Evolutionary conservation across 2,888 invertebrate species (phyloP), one percentile per base, ranked within the genome.

Genomic region (Uropetala carovei): DNA sequence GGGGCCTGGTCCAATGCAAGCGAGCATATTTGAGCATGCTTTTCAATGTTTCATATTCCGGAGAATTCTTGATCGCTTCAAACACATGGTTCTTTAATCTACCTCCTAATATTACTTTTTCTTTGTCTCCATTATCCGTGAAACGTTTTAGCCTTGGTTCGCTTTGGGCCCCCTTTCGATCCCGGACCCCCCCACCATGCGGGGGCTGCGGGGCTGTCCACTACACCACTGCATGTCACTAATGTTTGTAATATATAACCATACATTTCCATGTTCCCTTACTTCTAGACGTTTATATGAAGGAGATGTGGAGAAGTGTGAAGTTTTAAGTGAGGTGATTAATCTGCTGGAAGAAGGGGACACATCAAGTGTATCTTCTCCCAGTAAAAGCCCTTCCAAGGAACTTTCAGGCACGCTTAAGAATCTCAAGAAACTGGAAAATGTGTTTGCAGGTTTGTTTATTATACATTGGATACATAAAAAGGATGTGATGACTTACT

Each of bases 341-440:
- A 68, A 83, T 64, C 59, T 92, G n/a, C 92, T 92, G 22, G 92
- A 92, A 13, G 93, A 93, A 93, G 94, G 93, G 30, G 86, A 94
- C 18, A 94, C 93, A 56, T 93, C 93, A 18, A 93, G 92, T 75
- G 93, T 91, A 22, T 93, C 94, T 13, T 93, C 94, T 58, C 94
- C 94, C 27, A 93, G 93, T 83, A 94, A 93, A 93, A 94, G 94
- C 92, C 94, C 94, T 56, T 95, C 95, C 94, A 95, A 95, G 93
- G 96, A 96, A 93, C 94, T 96, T 92, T 95, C 96, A 27, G 95
- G 95, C 13, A 95, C 95, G 84, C 94, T 96, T 64, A 95, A 95
- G 93, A 96, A 96, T 94, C 94, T 96, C 82, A 95, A 96, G 93
- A 95, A 95, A 93, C 94, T 96, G 58, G 96, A 96, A 93, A 95